Conservation (phyloP, 2,888 invertebrate genomes). For the Diplazon laetatorius region DNA sequence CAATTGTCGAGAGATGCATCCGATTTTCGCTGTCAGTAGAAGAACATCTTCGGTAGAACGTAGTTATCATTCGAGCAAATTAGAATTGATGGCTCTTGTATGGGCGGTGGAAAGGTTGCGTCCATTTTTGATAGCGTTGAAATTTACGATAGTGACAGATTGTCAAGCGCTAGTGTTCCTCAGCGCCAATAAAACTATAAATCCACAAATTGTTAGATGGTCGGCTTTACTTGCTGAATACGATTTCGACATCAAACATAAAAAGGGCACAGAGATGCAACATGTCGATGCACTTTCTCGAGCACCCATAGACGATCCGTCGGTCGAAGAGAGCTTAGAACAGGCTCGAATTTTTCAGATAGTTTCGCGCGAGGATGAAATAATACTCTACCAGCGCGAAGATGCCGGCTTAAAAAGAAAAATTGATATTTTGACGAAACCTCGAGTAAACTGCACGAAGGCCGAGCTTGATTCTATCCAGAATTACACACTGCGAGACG, state of each 20-base stretch:
- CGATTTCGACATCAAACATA: conserved; percentile 62
- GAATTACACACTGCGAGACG: conserved; percentile 25
- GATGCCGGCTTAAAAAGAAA: conserved; percentile 9
- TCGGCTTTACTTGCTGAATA: conserved; percentile 42
- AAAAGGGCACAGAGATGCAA: conserved; percentile 65
- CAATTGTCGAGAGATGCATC: conserved; percentile 57
- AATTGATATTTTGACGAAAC: conserved; percentile 19
- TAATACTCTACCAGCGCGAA: conserved; percentile 9
- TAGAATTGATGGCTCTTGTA: conserved; percentile 47
- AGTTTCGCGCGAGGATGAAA: conserved; percentile 25
- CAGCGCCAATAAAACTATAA: conserved; percentile 42
- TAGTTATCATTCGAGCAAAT: conserved; percentile 68
- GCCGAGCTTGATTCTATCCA: conserved; percentile 14
- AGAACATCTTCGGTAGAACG: conserved; percentile 67
- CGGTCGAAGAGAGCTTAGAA: conserved; percentile 20
- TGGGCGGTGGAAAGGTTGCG: conserved; percentile 46
- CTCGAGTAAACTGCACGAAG: background rate
- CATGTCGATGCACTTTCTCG: conserved; percentile 66
- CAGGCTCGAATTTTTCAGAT: conserved; percentile 47
- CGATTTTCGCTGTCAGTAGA: conserved; percentile 68
- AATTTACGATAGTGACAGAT: conserved; percentile 64
- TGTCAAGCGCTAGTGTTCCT: conserved; percentile 41
- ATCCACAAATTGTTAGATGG: conserved; percentile 41
- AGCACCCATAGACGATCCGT: conserved; percentile 57
- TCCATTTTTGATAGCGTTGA: conserved; percentile 23